Conservation (phyloP, 2,113 vertebrate species). For the Zosterops borbonicus region DNA sequence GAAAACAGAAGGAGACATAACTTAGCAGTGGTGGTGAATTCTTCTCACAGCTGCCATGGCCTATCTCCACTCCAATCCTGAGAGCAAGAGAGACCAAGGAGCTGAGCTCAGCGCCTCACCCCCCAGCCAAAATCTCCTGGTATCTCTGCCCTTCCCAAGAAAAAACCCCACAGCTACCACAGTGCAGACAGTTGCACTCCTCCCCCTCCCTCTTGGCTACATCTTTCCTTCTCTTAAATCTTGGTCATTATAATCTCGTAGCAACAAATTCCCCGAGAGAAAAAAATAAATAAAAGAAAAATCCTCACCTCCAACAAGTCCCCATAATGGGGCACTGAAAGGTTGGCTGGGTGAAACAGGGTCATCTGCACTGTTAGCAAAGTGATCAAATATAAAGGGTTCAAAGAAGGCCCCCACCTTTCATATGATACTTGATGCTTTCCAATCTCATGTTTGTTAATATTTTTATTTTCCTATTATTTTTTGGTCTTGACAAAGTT, state of each 20-base stretch:
- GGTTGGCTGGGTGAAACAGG: not conserved
- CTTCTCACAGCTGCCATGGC: fast-evolving
- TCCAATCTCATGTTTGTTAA: not conserved
- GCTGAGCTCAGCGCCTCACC: not conserved
- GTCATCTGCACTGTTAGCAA: not conserved
- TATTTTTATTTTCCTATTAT: not conserved
- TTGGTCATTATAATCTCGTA: fast-evolving
- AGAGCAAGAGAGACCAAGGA: not conserved
- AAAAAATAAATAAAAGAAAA: not conserved
- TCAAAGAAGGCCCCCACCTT: not conserved
- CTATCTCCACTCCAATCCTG: not conserved
- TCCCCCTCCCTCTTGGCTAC: no score
- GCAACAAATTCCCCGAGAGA: not conserved
- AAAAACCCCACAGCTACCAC: not conserved
- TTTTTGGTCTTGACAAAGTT: not conserved
- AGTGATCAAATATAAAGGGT: not conserved
- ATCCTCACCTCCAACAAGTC: not conserved
- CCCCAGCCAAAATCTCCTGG: not conserved
- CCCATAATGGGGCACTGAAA: no score
- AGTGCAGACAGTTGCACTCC: not conserved
- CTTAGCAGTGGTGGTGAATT: not conserved
- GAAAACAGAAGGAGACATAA: not conserved
- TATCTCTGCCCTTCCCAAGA: not conserved
- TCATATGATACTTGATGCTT: not conserved
- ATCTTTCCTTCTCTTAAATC: not conserved